A percentile compares a stretch with the other conserved stretches of the same genome.
These are phyloP conservation scores for Zygaena filipendulae DNA, from an alignment of 2,888 invertebrate genomes.

Conservation along the genomic window DNA sequence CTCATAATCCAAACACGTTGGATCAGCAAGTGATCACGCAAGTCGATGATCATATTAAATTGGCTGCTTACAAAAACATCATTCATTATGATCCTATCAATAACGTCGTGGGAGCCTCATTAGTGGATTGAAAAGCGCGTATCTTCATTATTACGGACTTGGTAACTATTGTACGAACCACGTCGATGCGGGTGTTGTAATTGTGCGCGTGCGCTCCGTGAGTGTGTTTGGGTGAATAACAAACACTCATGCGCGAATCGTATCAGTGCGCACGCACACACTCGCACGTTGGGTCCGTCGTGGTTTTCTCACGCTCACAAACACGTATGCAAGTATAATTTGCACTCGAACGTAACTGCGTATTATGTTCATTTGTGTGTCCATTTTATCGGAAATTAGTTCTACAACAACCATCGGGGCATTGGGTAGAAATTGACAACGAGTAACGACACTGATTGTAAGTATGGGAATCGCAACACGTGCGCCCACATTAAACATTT, in stretches of 20 bases:
- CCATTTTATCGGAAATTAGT: conserved; percentile 61
- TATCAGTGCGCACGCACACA: conserved; percentile 25
- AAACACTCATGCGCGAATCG: neutral
- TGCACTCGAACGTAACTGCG: conserved; percentile 39
- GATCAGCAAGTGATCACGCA: conserved; percentile 40
- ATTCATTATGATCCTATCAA: conserved; percentile 41
- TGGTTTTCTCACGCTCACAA: conserved; percentile 65
- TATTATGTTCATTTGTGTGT: conserved; percentile 31
- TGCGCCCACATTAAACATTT: conserved; percentile 50
- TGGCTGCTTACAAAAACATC: conserved; percentile 39
- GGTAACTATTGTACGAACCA: conserved; percentile 47
- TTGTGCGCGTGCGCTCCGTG: conserved; percentile 29
- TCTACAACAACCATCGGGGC: conserved; percentile 45
- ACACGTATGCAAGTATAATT: conserved; percentile 43
- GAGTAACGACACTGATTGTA: conserved; percentile 45
- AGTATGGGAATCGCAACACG: conserved; percentile 50
- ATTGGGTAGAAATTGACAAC: conserved; percentile 55
- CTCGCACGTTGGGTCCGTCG: conserved; percentile 41
- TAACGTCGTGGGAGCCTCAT: conserved; percentile 50
- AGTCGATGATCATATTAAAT: conserved; percentile 32
- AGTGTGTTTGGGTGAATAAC: conserved; percentile 14
- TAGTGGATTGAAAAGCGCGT: conserved; percentile 54
- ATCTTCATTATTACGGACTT: conserved; percentile 52
- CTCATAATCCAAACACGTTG: conserved; percentile 31
- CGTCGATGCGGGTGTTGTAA: conserved; percentile 42